Percentiles rank a stretch among this genome's conserved stretches.
Conservation (phyloP, 2,113 vertebrate species). For the Cebidichthys violaceus region DNA sequence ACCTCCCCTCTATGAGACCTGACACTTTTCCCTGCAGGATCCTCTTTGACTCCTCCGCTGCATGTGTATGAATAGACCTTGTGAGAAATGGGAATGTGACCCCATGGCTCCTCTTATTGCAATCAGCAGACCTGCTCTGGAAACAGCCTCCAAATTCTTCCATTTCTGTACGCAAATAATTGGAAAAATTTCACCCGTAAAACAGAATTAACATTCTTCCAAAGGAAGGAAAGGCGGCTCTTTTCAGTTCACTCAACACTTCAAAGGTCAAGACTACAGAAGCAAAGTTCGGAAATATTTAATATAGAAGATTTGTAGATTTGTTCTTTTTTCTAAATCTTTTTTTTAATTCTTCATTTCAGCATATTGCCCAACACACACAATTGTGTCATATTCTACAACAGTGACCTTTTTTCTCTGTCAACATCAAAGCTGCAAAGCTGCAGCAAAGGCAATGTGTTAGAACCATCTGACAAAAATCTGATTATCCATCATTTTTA, state of each 20-base stretch:
- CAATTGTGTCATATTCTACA: background rate
- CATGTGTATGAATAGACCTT: slow-evolving; percentile 33
- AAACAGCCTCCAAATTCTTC: slow-evolving; percentile 18
- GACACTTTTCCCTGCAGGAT: slow-evolving; percentile 43
- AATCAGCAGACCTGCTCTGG: slow-evolving; percentile 51
- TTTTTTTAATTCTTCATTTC: background rate
- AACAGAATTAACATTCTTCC: slow-evolving; percentile 22
- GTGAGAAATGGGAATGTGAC: slow-evolving; percentile 10
- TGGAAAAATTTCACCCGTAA: slow-evolving; percentile 16
- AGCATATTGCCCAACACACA: background rate
- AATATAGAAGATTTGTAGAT: background rate
- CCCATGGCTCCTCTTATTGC: slow-evolving; percentile 67
- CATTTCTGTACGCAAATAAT: slow-evolving; percentile 44
- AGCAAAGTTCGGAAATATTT: background rate
- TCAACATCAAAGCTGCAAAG: slow-evolving; percentile 4
- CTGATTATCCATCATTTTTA: background rate
- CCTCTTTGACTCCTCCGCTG: slow-evolving; percentile 38
- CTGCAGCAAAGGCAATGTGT: background rate
- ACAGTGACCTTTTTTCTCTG: background rate
- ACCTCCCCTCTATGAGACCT: slow-evolving; percentile 14
- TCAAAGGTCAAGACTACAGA: background rate
- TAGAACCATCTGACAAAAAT: background rate
- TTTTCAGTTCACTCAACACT: background rate
- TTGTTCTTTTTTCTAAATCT: too few species aligned
- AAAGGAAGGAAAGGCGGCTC: background rate